Base-by-base conservation (phyloP, 2,113 vertebrate genomes). In the Vanacampus margaritifer region DNA sequence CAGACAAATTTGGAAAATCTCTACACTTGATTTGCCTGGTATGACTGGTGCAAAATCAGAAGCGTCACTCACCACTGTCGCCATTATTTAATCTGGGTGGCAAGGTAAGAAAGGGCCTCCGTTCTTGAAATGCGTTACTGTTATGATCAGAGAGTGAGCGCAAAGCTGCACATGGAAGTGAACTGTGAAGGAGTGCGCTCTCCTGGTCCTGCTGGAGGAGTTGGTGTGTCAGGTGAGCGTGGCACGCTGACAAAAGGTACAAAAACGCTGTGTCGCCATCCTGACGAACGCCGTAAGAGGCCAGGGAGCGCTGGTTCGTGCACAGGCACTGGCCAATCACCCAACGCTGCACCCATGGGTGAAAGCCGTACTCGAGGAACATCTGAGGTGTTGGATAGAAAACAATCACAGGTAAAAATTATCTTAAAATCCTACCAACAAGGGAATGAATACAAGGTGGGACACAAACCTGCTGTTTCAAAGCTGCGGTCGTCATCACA, bases 291-390 rank as follows among this genome's bases (percentile, higher is more conserved):
- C 96, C 95, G 0, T 97, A 97, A 0, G 95, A 97, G 12, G 85
- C 89, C 0, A 98, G 82, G 2, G 93, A 93, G 3, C 93, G 89
- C 13, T 92, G 90, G 0, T 96, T 93, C 0, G 78, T 58, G 21
- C 95, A 97, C 17, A 98, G 83, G 77, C 93, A 93, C 82, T 93
- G 93, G 43, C 95, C 94, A 0, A 98, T 95, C 69, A 98, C 92
- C 95, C 96, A 98, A 77, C 94, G 91, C 90, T 98, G 96, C 36
- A 98, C 94, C 0, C 90, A 81, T 0, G 95, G 95, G 48, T 95
- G 95, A 79, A 98, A 97, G 21, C 94, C 94, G 0, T 95, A 94
- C 23, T 98, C 93, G 0, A 89, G 89, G 84, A 95, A 97, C 65
- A 98, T 92, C 96, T 98, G 79, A 2, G 46, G 12, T 48, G 24